Conservation (phyloP, 1,140 invertebrate genomes). For the Halictus rubicundus region DNA sequence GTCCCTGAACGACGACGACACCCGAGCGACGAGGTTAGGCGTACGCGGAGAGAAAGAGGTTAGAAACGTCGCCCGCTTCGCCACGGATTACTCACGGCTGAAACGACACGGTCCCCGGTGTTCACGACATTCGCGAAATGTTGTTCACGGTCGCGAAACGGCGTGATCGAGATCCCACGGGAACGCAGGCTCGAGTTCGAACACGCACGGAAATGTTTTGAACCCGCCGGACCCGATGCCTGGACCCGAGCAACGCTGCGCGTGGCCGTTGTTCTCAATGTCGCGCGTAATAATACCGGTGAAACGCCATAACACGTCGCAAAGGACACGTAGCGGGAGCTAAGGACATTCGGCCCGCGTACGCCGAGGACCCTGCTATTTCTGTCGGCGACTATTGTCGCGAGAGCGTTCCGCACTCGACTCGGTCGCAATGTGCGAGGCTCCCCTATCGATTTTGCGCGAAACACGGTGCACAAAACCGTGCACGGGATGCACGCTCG, state of each 20-base stretch:
- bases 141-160: too few species aligned
- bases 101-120: background rate
- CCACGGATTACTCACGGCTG: background rate
- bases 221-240: background rate
- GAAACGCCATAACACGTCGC: background rate
- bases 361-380: constrained; percentile 30
- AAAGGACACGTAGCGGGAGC: background rate
- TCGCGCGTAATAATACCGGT: constrained; percentile 18
- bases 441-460: constrained; percentile 55
- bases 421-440: constrained; percentile 36
- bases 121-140: too few species aligned
- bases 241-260: constrained; percentile 1
- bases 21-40: constrained; percentile 21
- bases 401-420: constrained; percentile 32
- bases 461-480: constrained; percentile 26
- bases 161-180: constrained; percentile 6
- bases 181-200: constrained; percentile 3
- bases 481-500: background rate
- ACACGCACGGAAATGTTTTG: constrained; percentile 21
- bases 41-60: constrained; percentile 11
- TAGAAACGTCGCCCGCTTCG: background rate
- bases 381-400: constrained; percentile 28
- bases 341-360: constrained; percentile 29
- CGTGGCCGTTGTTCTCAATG: background rate
- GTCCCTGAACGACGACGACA: background rate